Conservation (phyloP, 2,797 vertebrate genomes). For the Hyperoplus lanceolatus region DNA sequence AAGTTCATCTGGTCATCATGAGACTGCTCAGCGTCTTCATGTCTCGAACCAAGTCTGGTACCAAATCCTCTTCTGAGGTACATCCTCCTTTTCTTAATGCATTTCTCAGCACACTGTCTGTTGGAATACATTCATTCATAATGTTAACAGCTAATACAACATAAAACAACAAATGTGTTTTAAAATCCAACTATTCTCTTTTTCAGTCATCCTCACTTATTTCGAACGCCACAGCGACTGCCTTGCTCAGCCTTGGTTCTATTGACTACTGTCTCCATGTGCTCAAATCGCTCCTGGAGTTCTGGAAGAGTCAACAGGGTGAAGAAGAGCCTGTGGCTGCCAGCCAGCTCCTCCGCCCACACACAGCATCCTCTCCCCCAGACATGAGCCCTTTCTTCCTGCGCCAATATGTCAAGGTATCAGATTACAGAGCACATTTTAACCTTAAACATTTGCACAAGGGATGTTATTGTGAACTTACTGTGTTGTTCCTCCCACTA, state of each 20-base stretch:
- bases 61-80: conserved; percentile 98
- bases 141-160: not conserved
- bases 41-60: conserved; percentile 98
- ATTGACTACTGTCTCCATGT: conserved; percentile 98
- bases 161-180: not conserved
- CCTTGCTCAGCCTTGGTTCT: conserved; percentile 93
- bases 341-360: conserved; percentile 96
- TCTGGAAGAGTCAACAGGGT: conserved; percentile 97
- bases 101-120: not conserved
- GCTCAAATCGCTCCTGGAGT: conserved; percentile 95
- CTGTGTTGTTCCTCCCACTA: conserved; percentile 61
- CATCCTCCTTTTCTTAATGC: not conserved
- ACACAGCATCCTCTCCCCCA: conserved; percentile 95
- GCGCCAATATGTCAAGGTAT: conserved; percentile 98
- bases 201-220: conserved; percentile 96
- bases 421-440: not conserved
- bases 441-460: not conserved
- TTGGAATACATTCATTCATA: not conserved
- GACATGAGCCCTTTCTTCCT: conserved; percentile 99
- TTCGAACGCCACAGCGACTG: conserved; percentile 97
- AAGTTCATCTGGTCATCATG: conserved; percentile 98
- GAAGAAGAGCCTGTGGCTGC: conserved; percentile 94
- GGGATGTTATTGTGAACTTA: not conserved
- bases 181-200: conserved; percentile 25
- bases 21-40: conserved; percentile 98